Evolutionary conservation across 2,888 invertebrate genomes (phyloP).

Genomic region (Ectemnius cavifrons): DNA sequence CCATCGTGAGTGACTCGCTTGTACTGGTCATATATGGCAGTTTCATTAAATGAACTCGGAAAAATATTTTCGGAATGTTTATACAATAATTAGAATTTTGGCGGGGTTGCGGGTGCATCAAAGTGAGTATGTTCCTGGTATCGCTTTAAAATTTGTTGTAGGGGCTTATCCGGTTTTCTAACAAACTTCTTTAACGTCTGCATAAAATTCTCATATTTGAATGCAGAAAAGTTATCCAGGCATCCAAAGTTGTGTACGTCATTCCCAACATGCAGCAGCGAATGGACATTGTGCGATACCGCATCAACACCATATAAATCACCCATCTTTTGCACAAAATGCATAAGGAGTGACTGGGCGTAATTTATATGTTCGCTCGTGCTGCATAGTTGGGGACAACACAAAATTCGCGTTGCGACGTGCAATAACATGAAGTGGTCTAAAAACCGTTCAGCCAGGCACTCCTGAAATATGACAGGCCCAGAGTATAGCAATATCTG

Average conservation of each 20-base stretch:
- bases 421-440: conserved; percentile 11
- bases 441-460: background rate
- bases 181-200: conserved; percentile 17
- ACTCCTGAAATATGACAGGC: background rate
- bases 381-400: background rate
- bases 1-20: too few relatives aligned
- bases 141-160: conserved; percentile 6
- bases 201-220: conserved; percentile 35
- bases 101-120: too few relatives aligned
- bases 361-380: conserved; percentile 12
- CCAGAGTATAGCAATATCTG: conserved; percentile 18
- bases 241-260: conserved; percentile 37
- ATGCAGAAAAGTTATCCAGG: conserved; percentile 36
- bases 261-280: conserved; percentile 27
- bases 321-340: conserved; percentile 30
- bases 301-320: conserved; percentile 28
- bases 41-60: too few relatives aligned
- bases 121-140: too few relatives aligned
- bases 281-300: conserved; percentile 33
- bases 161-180: conserved; percentile 24
- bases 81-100: too few relatives aligned
- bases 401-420: conserved; percentile 13
- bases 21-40: too few relatives aligned
- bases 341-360: conserved; percentile 10
- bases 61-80: too few relatives aligned